Evolutionary conservation across 2,888 invertebrate genomes (phyloP), one percentile per base, ranked within the genome.

Genomic region (Mystacides longicornis): DNA sequence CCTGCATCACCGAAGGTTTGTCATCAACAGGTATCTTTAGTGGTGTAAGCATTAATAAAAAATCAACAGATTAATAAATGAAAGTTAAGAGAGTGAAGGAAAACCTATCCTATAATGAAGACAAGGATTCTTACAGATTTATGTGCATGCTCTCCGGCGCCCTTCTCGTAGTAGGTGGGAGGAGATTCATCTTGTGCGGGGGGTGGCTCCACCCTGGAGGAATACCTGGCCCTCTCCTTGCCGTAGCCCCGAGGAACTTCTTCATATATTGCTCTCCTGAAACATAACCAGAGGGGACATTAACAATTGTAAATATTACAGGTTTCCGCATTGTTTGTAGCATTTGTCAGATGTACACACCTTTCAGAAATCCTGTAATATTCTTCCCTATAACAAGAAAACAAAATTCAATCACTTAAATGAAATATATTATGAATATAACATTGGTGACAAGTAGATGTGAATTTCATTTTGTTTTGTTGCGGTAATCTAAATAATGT

Each of bases 141-240:
- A 21, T 57, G 57, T 43, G 52, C 52, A 9, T 19, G 23, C 4
- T 49, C 49, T 3, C 27, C 52, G n/a, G 57, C 42, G 7, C 51
- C 51, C 49, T 51, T 51, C 9, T 57, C 57, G n/a, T 46, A 31
- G 22, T 57, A 31, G 74, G 67, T n/a, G 71, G 67, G 60, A 9
- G 60, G 46, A 67, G 63, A 58, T 72, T 71, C 3, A 76, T 68
- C 0, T 70, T 73, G 59, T 69, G 72, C 0, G 67, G 68, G 31
- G 67, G 68, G 31, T 50, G 46, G 63, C 71, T 72, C 22, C 16
- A 45, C 37, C 16, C 52, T 48, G 23, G 52, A 49, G 33, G 49
- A 57, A 7, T 51, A 43, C n/a, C n/a, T n/a, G 51, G 54, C 51
- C 50, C 57, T 5, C 54, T 43, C 4, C 42, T 37, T 31, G 11